Evolutionary conservation across 2,888 invertebrate species (phyloP), one percentile per base, ranked within the genome.

Genomic region (Leptothorax acervorum): DNA sequence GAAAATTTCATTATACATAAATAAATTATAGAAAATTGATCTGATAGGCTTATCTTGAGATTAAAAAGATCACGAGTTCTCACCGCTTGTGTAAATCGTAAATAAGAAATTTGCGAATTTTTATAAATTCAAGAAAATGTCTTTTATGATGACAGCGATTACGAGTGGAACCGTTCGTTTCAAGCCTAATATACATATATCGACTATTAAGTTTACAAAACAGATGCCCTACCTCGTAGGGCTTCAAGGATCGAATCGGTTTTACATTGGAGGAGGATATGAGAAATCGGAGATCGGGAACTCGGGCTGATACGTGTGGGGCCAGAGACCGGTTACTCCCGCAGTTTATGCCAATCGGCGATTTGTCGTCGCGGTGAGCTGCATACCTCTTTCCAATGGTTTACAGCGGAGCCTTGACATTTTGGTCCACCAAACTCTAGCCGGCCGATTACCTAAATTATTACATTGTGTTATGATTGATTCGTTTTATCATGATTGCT

Each of bases 291-390:
- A 88, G 87, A 89, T 35, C 86, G 84, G 35, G 45, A 71, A 87
- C 87, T 88, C 82, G 83, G 87, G 87, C 42, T 70, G 70, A 79
- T 62, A 74, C 74, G 35, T 53, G 31, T 53, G 31, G 42, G 15
- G 31, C 66, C 82, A 48, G 85, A 85, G 55, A 51, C 68, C 60
- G 60, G 86, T 96, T 97, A 98, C 96, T 98, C 98, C 95, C 98
- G 97, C 92, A 99, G 96, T 96, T 99, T 99, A 96, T 99, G 99
- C 99, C 99, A 99, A 95, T 99, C 99, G 89, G 99, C 99, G 94
- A 99, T 99, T 96, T 99, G 99, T 90, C 99, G 97, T 91, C 99
- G 97, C 75, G 99, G 99, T 90, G 99, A 99, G 94, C 98, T 98
- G 96, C 99, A 98, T 91, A 99, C 99, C 96, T 99, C 99, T 93